phyloP scores from a whole-genome alignment of 1,140 invertebrate species.

The Thrips palmi region DNA sequence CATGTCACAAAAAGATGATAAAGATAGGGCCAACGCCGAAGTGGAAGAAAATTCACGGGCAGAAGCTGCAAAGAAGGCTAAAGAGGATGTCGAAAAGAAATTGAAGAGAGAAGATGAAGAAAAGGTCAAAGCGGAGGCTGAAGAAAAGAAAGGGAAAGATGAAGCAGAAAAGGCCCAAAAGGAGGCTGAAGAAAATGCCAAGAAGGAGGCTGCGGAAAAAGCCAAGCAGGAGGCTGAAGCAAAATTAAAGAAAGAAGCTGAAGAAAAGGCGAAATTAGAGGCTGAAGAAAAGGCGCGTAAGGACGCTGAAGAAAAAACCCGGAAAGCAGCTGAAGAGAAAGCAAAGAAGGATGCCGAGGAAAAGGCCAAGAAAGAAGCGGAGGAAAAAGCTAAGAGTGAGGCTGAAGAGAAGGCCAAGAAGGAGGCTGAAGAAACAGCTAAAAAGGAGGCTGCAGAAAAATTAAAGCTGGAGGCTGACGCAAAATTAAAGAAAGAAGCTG shows the following conservation, averaged over 20 bases:
- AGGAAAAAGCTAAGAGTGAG: constrained; percentile 15
- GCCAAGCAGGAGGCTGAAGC: constrained; percentile 13
- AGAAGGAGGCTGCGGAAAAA: constrained; percentile 15
- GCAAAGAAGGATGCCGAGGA: constrained; percentile 12
- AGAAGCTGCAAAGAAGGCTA: constrained; percentile 6
- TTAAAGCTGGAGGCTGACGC: constrained; percentile 9
- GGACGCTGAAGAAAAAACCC: constrained; percentile 16
- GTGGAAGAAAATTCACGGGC: background rate
- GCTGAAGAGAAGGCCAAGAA: constrained; percentile 14
- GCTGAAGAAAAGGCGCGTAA: constrained; percentile 13
- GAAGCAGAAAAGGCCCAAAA: constrained; percentile 18
- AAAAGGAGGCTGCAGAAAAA: constrained; percentile 11
- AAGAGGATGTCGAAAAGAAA: constrained; percentile 7
- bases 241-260: constrained; percentile 16
- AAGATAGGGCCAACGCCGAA: constrained; percentile 1
- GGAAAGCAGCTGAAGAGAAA: constrained; percentile 16
- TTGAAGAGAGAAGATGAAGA: constrained; percentile 11
- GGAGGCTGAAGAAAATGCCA: constrained; percentile 12
- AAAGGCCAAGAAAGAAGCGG: constrained; percentile 15
- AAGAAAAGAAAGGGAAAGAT: constrained; percentile 6
- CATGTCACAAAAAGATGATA: constrained; percentile 11
- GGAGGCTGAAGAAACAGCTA: constrained; percentile 11
- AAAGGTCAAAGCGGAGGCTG: constrained; percentile 13
- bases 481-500: constrained; percentile 10
- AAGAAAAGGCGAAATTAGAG: constrained; percentile 16